Evolutionary conservation across 2,797 vertebrate genomes (phyloP), one percentile per base, ranked within the genome.

Genomic region (Luscinia megarhynchos): DNA sequence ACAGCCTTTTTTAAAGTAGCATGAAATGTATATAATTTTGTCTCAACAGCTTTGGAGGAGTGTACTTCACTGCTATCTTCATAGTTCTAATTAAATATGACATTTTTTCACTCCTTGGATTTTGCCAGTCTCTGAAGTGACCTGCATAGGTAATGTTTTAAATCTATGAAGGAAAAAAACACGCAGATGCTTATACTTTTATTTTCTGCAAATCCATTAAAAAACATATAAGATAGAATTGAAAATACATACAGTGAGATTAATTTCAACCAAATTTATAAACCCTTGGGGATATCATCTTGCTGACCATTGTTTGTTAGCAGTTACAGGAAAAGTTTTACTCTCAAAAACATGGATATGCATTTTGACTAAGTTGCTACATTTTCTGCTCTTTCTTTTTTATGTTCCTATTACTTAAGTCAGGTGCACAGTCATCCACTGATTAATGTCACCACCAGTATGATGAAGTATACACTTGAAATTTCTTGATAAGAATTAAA

Each of bases 71-170:
- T 82, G 36, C 87, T 81, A 26, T 95, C 72, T 80, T 93, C 63
- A 73, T 87, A 83, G 89, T 87, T 72, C 92, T 96, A 96, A 96
- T 96, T 94, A 93, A 91, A 95, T 85, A 83, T 95, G 95, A 93
- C 89, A 95, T 93, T 97, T 97, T 97, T 96, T 96, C 85, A 94
- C 91, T 96, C 67, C 68, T 87, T 96, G 95, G 81, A 84, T 97
- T 97, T 95, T 97, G 40, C 61, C 62, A 7, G 3, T 87, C 69
- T 96, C 95, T 90, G 88, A 97, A 95, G 55, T 93, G 85, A 91
- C 51, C 77, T 93, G 94, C 83, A 81, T 72, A 88, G 81, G 68
- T 70, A 92, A 26, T 70, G 50, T 94, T 93, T 95, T 96, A 93
- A 95, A 85, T 96, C 89, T 89, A 29, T 79, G 94, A 93, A 95